phyloP scores from a whole-genome alignment of 1,140 invertebrate genomes.

The Dryas iulia region DNA sequence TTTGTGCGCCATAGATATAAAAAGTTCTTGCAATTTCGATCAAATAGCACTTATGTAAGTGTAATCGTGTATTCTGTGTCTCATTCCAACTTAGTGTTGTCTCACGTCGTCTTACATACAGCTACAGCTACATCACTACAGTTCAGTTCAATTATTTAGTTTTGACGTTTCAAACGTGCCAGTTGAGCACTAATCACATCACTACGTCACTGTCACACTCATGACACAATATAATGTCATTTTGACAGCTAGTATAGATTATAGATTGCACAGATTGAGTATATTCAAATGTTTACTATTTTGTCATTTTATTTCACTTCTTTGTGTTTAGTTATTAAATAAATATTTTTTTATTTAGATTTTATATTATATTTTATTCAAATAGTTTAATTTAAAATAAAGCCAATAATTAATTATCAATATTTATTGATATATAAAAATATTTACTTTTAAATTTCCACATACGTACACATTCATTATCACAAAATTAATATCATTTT shows the following conservation, averaged over 20 bases:
- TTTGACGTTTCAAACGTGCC: too few species aligned
- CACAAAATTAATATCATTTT: neutral
- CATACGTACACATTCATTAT: neutral
- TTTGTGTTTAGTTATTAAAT: neutral
- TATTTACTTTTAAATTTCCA: neutral
- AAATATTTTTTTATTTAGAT: neutral
- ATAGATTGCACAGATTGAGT: neutral
- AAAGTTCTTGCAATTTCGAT: conserved; percentile 3
- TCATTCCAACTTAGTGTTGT: neutral
- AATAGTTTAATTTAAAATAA: too few species aligned
- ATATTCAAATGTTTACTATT: neutral
- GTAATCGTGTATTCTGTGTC: neutral
- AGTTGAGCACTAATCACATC: too few species aligned
- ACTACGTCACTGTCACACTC: neutral
- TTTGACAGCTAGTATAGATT: neutral
- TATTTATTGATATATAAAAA: too few species aligned
- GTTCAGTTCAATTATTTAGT: too few species aligned
- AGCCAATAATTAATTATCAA: too few species aligned
- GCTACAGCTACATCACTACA: neutral
- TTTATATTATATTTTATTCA: too few species aligned
- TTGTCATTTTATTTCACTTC: conserved; percentile 4
- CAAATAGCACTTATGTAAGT: neutral
- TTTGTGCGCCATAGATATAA: neutral
- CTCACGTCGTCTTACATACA: neutral
- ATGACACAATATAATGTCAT: neutral